Evolutionary conservation across 2,113 vertebrate species (phyloP).

Genomic region (Herpetotheres cachinnans): DNA sequence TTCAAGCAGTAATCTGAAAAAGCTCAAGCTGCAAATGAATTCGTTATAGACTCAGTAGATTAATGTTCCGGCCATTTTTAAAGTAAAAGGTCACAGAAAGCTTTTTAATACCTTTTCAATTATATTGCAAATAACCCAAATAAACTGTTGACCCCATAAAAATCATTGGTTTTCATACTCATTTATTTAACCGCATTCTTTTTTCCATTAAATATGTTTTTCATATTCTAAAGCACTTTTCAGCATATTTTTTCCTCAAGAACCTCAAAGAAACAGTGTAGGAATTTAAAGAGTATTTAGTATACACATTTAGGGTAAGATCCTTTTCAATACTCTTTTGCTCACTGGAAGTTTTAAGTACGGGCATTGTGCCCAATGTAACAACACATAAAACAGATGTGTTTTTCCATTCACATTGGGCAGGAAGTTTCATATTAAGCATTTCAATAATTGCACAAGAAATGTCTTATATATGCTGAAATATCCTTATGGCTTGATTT

Average conservation of each 20-base stretch:
- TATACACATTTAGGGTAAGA: conserved; percentile 44
- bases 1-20: conserved; percentile 3
- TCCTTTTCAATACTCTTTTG: conserved; percentile 52
- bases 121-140: conserved; percentile 44
- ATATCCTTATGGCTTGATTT: conserved; percentile 60
- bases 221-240: conserved; percentile 28
- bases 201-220: conserved; percentile 43
- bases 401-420: conserved; percentile 72
- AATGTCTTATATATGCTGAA: conserved; percentile 65
- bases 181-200: conserved; percentile 22
- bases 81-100: conserved; percentile 17
- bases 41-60: background rate
- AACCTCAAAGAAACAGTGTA: conserved; percentile 34
- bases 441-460: conserved; percentile 68
- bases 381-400: conserved; percentile 77
- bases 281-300: conserved; percentile 52
- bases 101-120: conserved; percentile 37
- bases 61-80: background rate
- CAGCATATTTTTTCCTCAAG: conserved; percentile 24
- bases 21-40: conserved; percentile 21
- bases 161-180: background rate
- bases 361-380: conserved; percentile 69
- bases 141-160: conserved; percentile 43
- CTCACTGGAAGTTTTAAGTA: conserved; percentile 70
- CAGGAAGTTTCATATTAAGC: conserved; percentile 75